A percentile compares a stretch with the other conserved stretches of the same genome.
These are phyloP conservation scores for Diadophis punctatus DNA, from an alignment of 2,113 vertebrate genomes.

Conservation along the genomic window DNA sequence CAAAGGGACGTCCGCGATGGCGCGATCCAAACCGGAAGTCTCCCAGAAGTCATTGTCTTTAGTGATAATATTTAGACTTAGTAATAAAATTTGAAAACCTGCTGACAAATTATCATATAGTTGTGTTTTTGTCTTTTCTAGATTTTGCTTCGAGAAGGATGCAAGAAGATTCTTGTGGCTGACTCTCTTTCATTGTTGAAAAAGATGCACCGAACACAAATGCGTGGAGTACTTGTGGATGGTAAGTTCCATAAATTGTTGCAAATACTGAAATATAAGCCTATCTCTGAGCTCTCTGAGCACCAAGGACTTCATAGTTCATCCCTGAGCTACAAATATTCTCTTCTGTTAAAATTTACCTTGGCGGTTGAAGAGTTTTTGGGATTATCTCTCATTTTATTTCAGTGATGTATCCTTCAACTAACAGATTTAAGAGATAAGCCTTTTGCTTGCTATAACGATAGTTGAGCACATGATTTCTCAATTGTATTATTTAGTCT, in stretches of 20 bases:
- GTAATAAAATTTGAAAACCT: not conserved
- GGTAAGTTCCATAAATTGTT: conserved; percentile 67
- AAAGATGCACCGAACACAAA: conserved; percentile 96
- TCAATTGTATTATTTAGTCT: not conserved
- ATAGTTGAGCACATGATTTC: not conserved
- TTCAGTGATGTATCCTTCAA: not conserved
- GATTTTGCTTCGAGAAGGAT: conserved; percentile 94
- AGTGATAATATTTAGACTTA: not conserved
- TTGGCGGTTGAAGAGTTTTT: not conserved
- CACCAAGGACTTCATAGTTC: not conserved
- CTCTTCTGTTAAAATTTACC: not conserved
- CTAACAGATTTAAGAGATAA: not conserved
- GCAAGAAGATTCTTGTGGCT: conserved; percentile 96
- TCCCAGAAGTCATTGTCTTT: too few relatives aligned
- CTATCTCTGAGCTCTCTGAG: not conserved
- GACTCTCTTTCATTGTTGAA: conserved; percentile 92
- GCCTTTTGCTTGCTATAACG: not conserved
- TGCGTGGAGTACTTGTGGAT: conserved; percentile 87
- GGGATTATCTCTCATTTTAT: not conserved
- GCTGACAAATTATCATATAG: not conserved
- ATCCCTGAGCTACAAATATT: not conserved
- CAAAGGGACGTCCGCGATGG: too few relatives aligned
- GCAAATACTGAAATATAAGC: not conserved
- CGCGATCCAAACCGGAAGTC: too few relatives aligned
- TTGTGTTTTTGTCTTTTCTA: conserved; percentile 48